These are phyloP conservation scores for Bombylius discolor DNA, from an alignment of 2,888 invertebrate species.

Conservation along the genomic window DNA sequence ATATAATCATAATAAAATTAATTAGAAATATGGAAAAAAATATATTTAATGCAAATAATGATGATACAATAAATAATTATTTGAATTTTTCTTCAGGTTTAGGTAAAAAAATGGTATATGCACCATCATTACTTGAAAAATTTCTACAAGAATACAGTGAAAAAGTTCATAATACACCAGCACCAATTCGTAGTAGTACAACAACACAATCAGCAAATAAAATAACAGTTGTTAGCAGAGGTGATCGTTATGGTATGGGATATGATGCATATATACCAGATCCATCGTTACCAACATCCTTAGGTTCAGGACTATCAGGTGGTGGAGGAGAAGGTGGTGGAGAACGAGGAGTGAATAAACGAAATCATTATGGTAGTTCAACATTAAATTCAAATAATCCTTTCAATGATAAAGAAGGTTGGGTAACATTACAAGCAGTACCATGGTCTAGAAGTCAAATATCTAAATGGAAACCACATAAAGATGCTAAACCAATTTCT, in stretches of 20 bases:
- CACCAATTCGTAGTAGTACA: neutral
- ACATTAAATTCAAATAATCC: neutral
- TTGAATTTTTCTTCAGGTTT: neutral
- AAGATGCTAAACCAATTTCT: slow-evolving; percentile 41
- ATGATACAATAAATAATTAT: slow-evolving; percentile 2
- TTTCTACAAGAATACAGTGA: slow-evolving; percentile 48
- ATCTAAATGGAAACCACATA: slow-evolving; percentile 61
- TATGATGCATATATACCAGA: neutral
- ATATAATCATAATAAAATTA: neutral
- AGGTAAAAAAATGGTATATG: slow-evolving; percentile 10
- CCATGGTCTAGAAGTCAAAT: slow-evolving; percentile 71
- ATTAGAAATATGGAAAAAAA: neutral
- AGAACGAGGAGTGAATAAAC: slow-evolving; percentile 25
- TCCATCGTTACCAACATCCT: neutral
- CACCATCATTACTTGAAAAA: slow-evolving; percentile 47
- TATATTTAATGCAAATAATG: neutral
- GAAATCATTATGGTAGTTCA: slow-evolving; percentile 14
- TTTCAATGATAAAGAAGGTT: slow-evolving; percentile 54
- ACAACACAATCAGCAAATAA: neutral
- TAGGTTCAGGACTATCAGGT: neutral
- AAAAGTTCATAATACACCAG: slow-evolving; percentile 28
- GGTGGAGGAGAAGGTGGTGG: too few relatives aligned
- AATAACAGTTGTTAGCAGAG: neutral
- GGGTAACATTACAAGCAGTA: slow-evolving; percentile 64
- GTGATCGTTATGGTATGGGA: neutral